Evolutionary conservation across 2,888 invertebrate species (phyloP).

Genomic region (Ceratothoa steindachneri): DNA sequence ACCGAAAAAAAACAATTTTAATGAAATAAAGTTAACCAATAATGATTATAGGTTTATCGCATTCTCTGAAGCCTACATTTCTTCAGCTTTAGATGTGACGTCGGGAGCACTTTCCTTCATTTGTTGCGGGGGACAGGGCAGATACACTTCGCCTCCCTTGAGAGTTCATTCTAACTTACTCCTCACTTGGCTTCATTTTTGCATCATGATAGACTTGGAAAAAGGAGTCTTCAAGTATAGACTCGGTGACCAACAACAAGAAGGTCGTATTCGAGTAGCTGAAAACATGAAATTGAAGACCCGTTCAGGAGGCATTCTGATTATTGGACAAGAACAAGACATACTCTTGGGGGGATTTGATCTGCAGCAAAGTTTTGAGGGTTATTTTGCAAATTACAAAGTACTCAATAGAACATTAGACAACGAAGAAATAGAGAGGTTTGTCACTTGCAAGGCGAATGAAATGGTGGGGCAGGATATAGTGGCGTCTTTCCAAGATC

Average conservation of each 20-base stretch:
- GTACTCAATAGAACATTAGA: slow-evolving; percentile 14
- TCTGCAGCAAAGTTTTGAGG: slow-evolving; percentile 32
- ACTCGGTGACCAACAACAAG: neutral
- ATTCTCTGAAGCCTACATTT: no score
- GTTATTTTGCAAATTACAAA: slow-evolving; percentile 20
- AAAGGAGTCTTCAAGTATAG: neutral
- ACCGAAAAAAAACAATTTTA: no score
- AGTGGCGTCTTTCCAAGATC: slow-evolving; percentile 9
- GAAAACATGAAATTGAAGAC: no score
- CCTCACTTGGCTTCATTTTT: slow-evolving; percentile 33
- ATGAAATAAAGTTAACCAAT: no score
- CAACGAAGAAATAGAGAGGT: slow-evolving; percentile 12
- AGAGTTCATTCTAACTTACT: neutral
- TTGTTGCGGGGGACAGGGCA: slow-evolving; percentile 35
- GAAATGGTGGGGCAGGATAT: neutral
- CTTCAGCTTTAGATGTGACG: slow-evolving; percentile 25
- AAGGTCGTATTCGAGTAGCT: slow-evolving; percentile 17
- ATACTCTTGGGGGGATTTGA: slow-evolving; percentile 26
- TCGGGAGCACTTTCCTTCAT: slow-evolving; percentile 12
- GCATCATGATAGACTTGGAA: slow-evolving; percentile 27
- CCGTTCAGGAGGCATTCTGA: slow-evolving; percentile 25
- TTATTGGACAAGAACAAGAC: slow-evolving; percentile 43
- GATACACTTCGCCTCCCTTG: slow-evolving; percentile 5
- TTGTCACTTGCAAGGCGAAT: slow-evolving; percentile 12
- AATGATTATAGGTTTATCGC: no score